A percentile compares a stretch with the other conserved stretches of the same genome.
phyloP scores from a whole-genome alignment of 2,113 vertebrate species.

The Hydropotes inermis region DNA sequence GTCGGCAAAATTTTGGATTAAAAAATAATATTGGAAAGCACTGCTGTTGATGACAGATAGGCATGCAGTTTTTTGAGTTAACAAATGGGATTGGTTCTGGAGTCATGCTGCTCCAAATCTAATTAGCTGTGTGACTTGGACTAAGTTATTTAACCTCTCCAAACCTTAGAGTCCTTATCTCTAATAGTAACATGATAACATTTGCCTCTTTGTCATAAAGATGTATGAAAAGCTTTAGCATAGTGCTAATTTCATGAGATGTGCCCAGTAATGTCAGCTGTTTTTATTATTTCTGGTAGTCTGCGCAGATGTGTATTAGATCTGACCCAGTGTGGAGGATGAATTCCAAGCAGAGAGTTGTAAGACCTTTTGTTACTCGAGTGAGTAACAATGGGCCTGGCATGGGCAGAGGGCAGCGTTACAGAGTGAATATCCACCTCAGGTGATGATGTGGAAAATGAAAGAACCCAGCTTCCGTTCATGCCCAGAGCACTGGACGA shows the following conservation, averaged over 20 bases:
- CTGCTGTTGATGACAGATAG: background rate
- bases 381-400: background rate
- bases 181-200: background rate
- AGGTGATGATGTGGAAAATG: background rate
- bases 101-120: background rate
- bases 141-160: background rate
- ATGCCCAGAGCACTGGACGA: background rate
- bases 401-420: background rate
- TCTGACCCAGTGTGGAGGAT: background rate
- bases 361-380: background rate
- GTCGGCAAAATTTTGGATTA: background rate
- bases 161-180: background rate
- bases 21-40: background rate
- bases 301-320: background rate
- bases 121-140: background rate
- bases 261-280: background rate
- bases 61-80: background rate
- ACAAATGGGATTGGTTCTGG: background rate
- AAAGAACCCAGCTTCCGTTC: background rate
- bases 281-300: background rate
- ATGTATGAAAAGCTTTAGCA: background rate
- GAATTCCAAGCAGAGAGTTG: background rate
- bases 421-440: fast-evolving
- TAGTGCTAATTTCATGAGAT: background rate
- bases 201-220: background rate